Percentiles rank a stretch among this genome's conserved stretches.
phyloP scores from a whole-genome alignment of 2,888 invertebrate genomes.

The Conus canariensis region DNA sequence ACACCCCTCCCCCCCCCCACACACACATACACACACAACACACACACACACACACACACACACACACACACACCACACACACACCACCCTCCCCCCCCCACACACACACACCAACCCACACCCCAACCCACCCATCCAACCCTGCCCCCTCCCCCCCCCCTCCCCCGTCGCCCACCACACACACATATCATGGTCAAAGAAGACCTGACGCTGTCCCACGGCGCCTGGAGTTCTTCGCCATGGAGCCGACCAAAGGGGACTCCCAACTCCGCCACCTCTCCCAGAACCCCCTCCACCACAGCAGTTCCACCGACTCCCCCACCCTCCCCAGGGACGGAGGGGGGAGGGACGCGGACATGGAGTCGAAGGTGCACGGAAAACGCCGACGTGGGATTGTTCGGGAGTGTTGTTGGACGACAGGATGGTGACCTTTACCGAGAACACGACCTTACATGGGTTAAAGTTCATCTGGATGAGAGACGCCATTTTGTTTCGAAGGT shows the following conservation, averaged over 20 bases:
- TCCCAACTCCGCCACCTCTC: not conserved
- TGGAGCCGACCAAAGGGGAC: not conserved
- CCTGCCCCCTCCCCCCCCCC: not conserved
- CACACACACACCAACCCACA: not conserved
- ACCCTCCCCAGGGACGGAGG: not conserved
- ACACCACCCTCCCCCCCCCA: no score
- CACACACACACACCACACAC: not conserved
- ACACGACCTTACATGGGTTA: conserved; percentile 62
- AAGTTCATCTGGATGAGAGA: conserved; percentile 55
- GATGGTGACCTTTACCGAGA: conserved; percentile 53
- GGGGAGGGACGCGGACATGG: not conserved
- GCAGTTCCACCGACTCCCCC: not conserved
- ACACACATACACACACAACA: not conserved
- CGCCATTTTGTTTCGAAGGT: conserved; percentile 45
- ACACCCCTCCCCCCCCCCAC: no score
- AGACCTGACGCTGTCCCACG: not conserved
- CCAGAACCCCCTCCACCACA: not conserved
- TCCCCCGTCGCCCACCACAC: not conserved
- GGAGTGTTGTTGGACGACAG: conserved; percentile 43
- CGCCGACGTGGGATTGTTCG: not conserved
- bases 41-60: not conserved
- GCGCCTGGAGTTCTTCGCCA: not conserved
- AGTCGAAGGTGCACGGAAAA: not conserved
- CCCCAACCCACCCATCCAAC: not conserved
- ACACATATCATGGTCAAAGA: not conserved